Evolutionary conservation across 2,797 vertebrate species (phyloP), one percentile per base, ranked within the genome.

Genomic region (Sebastes hubbsi): DNA sequence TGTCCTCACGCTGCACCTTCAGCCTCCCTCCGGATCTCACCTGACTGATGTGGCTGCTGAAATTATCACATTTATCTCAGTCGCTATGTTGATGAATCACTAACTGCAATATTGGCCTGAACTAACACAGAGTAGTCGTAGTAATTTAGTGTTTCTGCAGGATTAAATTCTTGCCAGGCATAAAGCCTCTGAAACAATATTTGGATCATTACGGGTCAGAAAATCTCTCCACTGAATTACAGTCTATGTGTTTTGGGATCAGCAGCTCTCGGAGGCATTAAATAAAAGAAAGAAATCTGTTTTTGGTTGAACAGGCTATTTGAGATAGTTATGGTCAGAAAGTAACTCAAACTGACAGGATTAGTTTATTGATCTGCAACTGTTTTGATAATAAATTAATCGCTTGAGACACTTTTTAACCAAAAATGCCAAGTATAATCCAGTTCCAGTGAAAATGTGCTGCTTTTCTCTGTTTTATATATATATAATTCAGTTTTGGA

Each of bases 1-100:
- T 61, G 70, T 71, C 74, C 30, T 73, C 55, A 63, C 42, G 0
- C 68, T 63, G 74, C 71, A 86, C 74, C 87, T 84, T 75, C 73
- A 73, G 61, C 80, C 22, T 62, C 72, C 74, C 60, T 70, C 67
- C 59, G 56, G 56, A 64, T 75, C 69, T 71, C 29, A 32, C 38
- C 42, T 52, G 29, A 68, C 67, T 11, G 13, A 70, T 60, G 22
- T 24, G 66, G 56, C 42, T 25, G 22, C 58, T 52, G 29, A 66
- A 56, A 27, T 68, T 7, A 25, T 2, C 5, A 3, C 38, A 54
- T 62, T 54, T 16, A n/a, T 80, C 71, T 72, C 34, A 16, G 61
- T 59, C 34, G 1, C n/a, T 64, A 2, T 36, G 20, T 16, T 64
- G 59, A 73, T 56, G 18, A 68, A 63, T 46, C 27, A 32, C 24